Conservation (phyloP, 2,113 vertebrate species). For the Brachypodius melanocephalos region DNA sequence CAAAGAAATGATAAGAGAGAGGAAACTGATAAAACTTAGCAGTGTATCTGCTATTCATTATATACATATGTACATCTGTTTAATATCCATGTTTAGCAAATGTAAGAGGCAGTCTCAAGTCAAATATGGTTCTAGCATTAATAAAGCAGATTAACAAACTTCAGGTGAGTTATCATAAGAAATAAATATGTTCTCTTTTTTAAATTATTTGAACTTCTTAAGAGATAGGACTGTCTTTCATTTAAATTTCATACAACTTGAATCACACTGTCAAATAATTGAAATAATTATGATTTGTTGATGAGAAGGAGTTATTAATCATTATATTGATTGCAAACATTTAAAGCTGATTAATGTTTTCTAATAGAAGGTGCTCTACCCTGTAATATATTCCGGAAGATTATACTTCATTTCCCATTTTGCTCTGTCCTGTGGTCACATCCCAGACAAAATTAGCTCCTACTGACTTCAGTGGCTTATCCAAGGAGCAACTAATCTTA, state of each 20-base stretch:
- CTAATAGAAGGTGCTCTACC: background rate
- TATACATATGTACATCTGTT: background rate
- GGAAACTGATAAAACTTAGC: background rate
- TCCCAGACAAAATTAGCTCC: slow-evolving; percentile 68
- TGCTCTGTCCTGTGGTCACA: slow-evolving; percentile 35
- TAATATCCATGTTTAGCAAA: background rate
- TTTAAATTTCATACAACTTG: background rate
- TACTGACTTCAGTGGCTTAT: slow-evolving; percentile 62
- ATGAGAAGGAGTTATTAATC: background rate
- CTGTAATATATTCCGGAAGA: background rate
- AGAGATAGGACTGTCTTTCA: background rate
- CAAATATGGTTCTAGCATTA: background rate
- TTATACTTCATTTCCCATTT: background rate
- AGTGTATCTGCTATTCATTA: background rate
- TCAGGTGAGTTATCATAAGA: background rate
- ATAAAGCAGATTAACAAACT: background rate
- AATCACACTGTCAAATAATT: background rate
- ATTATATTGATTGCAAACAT: background rate
- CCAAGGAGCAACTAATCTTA: slow-evolving; percentile 71
- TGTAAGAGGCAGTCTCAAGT: background rate
- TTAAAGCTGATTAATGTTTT: background rate
- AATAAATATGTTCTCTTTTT: background rate
- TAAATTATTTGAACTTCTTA: background rate
- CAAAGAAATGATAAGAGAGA: background rate
- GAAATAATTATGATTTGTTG: background rate